These are phyloP conservation scores for Deroplatys truncata DNA, from an alignment of 2,888 invertebrate genomes.

Conservation along the genomic window DNA sequence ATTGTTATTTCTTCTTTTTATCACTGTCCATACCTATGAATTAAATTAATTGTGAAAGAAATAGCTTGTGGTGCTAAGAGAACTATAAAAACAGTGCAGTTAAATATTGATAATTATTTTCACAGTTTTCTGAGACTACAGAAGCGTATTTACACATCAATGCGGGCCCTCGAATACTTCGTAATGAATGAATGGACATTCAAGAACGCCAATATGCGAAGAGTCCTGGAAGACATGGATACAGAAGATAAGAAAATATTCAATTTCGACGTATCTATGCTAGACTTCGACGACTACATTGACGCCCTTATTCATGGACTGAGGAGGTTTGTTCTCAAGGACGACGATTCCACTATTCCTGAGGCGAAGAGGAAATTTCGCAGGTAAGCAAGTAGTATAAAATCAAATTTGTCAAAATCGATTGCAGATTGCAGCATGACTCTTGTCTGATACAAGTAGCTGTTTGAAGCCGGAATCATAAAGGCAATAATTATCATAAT, in stretches of 20 bases:
- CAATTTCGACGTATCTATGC: conserved; percentile 45
- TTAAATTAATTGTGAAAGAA: no score
- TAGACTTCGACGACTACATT: conserved; percentile 41
- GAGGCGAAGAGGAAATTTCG: conserved; percentile 35
- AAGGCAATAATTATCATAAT: no score
- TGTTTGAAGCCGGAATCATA: no score
- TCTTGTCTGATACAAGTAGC: no score
- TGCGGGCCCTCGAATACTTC: conserved; percentile 48
- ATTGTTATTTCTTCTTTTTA: no score
- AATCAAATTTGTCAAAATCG: no score
- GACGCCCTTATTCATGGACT: conserved; percentile 48
- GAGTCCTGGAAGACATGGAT: conserved; percentile 37
- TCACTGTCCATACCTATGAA: no score
- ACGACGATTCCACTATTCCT: conserved; percentile 41
- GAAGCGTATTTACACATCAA: conserved; percentile 45
- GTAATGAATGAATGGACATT: conserved; percentile 48
- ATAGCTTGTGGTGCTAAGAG: no score
- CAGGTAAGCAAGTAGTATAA: not conserved
- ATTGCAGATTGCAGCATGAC: no score
- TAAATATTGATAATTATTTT: no score
- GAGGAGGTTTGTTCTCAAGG: conserved; percentile 47
- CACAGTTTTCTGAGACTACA: conserved; percentile 48
- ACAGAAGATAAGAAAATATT: conserved; percentile 40
- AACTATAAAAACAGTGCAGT: no score
- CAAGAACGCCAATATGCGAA: conserved; percentile 38